Conservation (phyloP, 2,888 invertebrate genomes). For the Rhodophaea formosa region DNA sequence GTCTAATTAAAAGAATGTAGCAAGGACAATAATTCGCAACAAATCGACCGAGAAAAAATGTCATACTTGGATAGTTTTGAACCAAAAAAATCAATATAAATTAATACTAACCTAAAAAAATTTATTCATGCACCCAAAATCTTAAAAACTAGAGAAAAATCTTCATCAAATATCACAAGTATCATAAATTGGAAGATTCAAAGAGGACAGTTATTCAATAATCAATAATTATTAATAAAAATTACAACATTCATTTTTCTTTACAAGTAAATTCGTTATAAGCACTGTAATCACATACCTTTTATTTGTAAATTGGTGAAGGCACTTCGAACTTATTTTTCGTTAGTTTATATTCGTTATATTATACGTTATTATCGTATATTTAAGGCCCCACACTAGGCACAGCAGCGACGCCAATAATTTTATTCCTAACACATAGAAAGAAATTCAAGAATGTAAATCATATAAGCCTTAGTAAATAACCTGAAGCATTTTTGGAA, state of each 20-base stretch:
- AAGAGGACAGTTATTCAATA: constrained; percentile 30
- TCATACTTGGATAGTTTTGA: too few species aligned
- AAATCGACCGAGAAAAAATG: too few species aligned
- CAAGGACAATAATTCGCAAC: too few species aligned
- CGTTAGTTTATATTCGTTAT: constrained; percentile 25
- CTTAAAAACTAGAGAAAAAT: constrained; percentile 24
- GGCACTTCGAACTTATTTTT: constrained; percentile 15
- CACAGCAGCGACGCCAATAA: too few species aligned
- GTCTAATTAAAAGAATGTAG: too few species aligned
- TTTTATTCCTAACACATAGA: too few species aligned
- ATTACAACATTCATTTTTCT: constrained; percentile 26
- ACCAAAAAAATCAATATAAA: too few species aligned
- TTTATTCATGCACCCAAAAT: constrained; percentile 19
- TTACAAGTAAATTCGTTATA: constrained; percentile 36
- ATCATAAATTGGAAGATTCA: constrained; percentile 46
- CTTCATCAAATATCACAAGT: constrained; percentile 47
- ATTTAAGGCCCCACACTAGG: too few species aligned
- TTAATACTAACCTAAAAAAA: not conserved
- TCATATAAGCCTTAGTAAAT: too few species aligned
- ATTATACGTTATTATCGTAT: not conserved
- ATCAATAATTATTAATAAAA: constrained; percentile 25
- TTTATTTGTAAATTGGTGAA: constrained; percentile 19
- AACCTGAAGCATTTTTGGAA: not conserved
- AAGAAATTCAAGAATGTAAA: too few species aligned
- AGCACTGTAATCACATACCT: constrained; percentile 34